Conservation (phyloP, 2,113 vertebrate species). For the Forbesichthys papilliferus region DNA sequence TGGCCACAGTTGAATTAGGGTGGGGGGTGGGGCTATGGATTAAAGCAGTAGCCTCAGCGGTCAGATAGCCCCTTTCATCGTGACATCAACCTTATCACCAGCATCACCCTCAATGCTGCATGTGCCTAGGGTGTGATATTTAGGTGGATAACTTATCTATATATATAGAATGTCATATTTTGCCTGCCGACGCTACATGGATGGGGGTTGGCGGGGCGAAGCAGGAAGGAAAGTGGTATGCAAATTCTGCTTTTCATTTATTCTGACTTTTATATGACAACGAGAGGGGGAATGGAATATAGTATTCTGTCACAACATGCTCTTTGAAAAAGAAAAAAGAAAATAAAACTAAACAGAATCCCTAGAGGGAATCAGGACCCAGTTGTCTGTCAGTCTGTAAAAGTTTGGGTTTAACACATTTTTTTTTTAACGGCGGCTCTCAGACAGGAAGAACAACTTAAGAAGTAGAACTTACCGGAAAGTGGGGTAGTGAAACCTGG, state of each 20-base stretch:
- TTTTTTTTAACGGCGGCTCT: slow-evolving; percentile 16
- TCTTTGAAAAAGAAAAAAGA: slow-evolving; percentile 43
- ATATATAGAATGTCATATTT: slow-evolving; percentile 38
- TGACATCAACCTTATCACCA: slow-evolving; percentile 21
- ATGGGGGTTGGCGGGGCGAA: slow-evolving; percentile 2
- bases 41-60: slow-evolving; percentile 51
- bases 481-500: slow-evolving; percentile 94
- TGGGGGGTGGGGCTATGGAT: slow-evolving; percentile 57
- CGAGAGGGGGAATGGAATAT: slow-evolving; percentile 57
- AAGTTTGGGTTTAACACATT: slow-evolving; percentile 50
- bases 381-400: slow-evolving; percentile 54
- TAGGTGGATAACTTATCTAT: slow-evolving; percentile 5
- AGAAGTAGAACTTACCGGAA: slow-evolving; percentile 86
- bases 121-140: background rate
- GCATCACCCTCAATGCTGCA: background rate
- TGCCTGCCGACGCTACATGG: slow-evolving; percentile 31
- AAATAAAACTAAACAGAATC: slow-evolving; percentile 47
- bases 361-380: slow-evolving; percentile 59
- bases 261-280: slow-evolving; percentile 69
- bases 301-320: slow-evolving; percentile 71
- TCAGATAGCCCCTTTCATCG: slow-evolving; percentile 58
- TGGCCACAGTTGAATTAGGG: slow-evolving; percentile 51
- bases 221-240: slow-evolving; percentile 50
- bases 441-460: slow-evolving; percentile 69
- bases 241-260: slow-evolving; percentile 71